Conservation (phyloP, 2,113 vertebrate genomes). For the Pipra filicauda region DNA sequence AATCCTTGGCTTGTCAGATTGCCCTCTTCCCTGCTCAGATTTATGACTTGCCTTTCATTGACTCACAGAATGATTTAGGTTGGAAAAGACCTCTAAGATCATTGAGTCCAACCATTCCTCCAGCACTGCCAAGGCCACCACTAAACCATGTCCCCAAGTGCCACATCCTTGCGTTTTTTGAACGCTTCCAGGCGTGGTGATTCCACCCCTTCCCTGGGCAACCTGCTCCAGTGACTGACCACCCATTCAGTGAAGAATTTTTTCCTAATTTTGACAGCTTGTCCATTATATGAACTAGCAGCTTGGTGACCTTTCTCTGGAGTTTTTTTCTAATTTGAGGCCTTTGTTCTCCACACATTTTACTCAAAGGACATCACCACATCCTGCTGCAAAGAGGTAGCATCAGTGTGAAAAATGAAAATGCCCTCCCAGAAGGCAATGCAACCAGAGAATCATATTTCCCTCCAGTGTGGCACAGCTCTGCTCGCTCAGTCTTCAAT, state of each 20-base stretch:
- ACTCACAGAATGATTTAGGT: background rate
- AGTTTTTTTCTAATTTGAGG: background rate
- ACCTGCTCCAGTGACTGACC: background rate
- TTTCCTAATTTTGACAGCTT: background rate
- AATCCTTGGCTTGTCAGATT: background rate
- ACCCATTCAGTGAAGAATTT: background rate
- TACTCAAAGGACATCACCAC: background rate
- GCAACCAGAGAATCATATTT: background rate
- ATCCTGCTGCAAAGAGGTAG: background rate
- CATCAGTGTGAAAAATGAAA: background rate
- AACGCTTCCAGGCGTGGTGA: background rate
- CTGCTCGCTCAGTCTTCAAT: background rate
- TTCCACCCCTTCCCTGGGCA: background rate
- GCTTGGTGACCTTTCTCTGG: background rate
- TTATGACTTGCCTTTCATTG: background rate
- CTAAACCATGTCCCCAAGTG: background rate
- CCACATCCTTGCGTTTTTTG: background rate
- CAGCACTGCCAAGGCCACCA: background rate
- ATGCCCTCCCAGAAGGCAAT: background rate
- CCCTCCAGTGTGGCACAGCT: background rate
- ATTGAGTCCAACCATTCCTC: background rate
- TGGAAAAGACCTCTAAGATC: background rate
- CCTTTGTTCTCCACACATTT: background rate
- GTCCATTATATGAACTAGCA: background rate
- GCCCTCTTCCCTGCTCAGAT: background rate